These are phyloP conservation scores for Thunnus maccoyii DNA, from an alignment of 2,113 vertebrate genomes.

Conservation along the genomic window DNA sequence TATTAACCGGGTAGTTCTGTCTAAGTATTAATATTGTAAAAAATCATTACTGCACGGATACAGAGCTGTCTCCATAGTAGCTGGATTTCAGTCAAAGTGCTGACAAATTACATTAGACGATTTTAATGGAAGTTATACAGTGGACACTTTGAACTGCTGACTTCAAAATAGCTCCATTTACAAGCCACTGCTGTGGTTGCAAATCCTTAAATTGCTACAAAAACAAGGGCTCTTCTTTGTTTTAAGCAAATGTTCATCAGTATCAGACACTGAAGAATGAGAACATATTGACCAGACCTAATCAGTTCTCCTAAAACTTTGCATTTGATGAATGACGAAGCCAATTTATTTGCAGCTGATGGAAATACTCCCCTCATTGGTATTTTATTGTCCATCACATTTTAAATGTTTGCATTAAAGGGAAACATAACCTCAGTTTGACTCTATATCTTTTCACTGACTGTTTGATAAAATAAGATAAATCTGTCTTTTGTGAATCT, in stretches of 20 bases:
- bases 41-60: conserved; percentile 14
- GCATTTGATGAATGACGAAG: neutral
- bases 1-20: neutral
- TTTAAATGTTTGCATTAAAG: neutral
- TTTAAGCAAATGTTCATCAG: too few species aligned
- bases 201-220: too few species aligned
- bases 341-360: too few species aligned
- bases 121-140: neutral
- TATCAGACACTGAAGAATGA: too few species aligned
- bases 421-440: neutral
- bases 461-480: too few species aligned
- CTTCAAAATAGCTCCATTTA: neutral
- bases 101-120: conserved; percentile 9
- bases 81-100: neutral
- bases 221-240: too few species aligned
- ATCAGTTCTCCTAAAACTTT: neutral
- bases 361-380: neutral
- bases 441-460: neutral
- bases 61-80: neutral
- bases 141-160: neutral
- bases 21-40: conserved; percentile 1
- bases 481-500: neutral
- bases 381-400: neutral
- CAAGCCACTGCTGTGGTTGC: neutral
- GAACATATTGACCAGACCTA: neutral